Percentiles rank a stretch among this genome's conserved stretches.
phyloP scores from a whole-genome alignment of 2,888 invertebrate species.

The Apotomis betuletana region DNA sequence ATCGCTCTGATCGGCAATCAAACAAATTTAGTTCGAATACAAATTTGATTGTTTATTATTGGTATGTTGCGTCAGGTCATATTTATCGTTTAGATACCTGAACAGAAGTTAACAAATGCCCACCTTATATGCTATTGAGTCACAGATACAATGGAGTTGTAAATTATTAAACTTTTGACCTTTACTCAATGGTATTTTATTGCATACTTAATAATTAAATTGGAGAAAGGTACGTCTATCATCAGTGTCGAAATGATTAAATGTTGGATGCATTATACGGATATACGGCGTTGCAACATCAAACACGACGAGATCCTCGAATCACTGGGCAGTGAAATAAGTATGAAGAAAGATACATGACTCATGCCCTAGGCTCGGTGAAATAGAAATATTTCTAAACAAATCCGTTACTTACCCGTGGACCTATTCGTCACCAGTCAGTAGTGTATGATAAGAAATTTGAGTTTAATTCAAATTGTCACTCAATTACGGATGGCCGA shows the following conservation, averaged over 20 bases:
- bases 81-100: not conserved
- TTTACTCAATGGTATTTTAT: slow-evolving; percentile 15
- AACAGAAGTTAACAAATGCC: not conserved
- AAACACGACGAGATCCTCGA: not conserved
- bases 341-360: not conserved
- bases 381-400: not conserved
- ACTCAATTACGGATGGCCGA: too few relatives aligned
- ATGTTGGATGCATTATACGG: not conserved
- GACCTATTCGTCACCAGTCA: not conserved
- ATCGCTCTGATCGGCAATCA: slow-evolving; percentile 19
- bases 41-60: not conserved
- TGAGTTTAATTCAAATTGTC: too few relatives aligned
- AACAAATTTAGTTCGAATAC: slow-evolving; percentile 13
- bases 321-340: not conserved
- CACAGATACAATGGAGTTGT: not conserved
- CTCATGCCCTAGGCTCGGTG: not conserved
- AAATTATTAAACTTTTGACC: slow-evolving; percentile 18
- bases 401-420: not conserved
- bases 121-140: not conserved
- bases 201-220: slow-evolving; percentile 14
- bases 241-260: slow-evolving; percentile 7
- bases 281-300: not conserved
- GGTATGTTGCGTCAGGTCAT: not conserved
- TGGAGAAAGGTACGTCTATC: not conserved
- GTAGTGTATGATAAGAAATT: too few relatives aligned